A percentile compares a stretch with the other conserved stretches of the same genome.
phyloP scores from a whole-genome alignment of 2,113 vertebrate species.

The Illadopsis cleaveri region DNA sequence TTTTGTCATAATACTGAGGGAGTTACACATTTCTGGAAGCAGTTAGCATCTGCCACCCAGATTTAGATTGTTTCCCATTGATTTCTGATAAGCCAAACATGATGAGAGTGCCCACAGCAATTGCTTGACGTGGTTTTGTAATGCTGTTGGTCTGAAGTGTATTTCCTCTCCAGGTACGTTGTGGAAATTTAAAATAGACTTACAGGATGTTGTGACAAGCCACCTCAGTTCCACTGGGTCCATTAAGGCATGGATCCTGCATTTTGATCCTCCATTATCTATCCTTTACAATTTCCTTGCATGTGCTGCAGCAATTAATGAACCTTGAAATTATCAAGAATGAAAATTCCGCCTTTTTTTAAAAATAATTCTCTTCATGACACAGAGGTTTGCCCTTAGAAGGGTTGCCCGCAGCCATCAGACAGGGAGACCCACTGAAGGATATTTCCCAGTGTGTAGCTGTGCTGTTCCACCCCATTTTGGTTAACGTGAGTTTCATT shows the following conservation, averaged over 20 bases:
- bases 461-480: background rate
- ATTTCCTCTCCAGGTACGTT: background rate
- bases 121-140: background rate
- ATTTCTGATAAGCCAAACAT: conserved; percentile 3
- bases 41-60: background rate
- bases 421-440: background rate
- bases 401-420: background rate
- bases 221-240: background rate
- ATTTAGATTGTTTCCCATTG: background rate
- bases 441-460: background rate
- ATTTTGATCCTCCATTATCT: background rate
- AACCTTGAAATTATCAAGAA: background rate
- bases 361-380: background rate
- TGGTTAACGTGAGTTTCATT: background rate
- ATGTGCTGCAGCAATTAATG: background rate
- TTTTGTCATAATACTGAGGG: background rate
- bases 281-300: background rate
- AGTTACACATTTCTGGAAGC: background rate
- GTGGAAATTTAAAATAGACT: background rate
- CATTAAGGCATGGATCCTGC: background rate
- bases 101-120: background rate
- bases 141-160: background rate
- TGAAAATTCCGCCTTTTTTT: background rate
- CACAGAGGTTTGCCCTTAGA: background rate
- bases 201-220: background rate